A percentile compares a stretch with the other conserved stretches of the same genome.
Evolutionary conservation across 2,888 invertebrate species (phyloP).

Genomic region (Nebria salina): DNA sequence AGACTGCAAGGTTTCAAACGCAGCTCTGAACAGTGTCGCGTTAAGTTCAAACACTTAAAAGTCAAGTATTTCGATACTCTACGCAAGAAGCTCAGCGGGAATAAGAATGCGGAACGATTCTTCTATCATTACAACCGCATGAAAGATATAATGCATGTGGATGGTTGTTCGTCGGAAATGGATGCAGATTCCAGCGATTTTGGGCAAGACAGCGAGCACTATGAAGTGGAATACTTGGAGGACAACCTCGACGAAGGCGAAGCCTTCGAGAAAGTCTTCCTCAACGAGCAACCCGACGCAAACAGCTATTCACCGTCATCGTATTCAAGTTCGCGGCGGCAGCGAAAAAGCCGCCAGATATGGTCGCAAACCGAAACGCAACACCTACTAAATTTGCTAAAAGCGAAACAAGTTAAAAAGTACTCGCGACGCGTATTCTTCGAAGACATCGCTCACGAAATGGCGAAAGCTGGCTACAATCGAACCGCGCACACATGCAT

Average conservation of each 20-base stretch:
- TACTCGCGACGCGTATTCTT: slow-evolving; percentile 34
- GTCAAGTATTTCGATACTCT: slow-evolving; percentile 46
- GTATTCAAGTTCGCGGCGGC: background rate
- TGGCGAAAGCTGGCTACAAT: slow-evolving; percentile 32
- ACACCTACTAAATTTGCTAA: slow-evolving; percentile 26
- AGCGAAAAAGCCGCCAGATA: slow-evolving; percentile 28
- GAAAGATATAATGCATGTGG: slow-evolving; percentile 42
- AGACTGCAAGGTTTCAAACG: slow-evolving; percentile 46
- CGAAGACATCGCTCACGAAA: slow-evolving; percentile 41
- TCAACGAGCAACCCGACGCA: slow-evolving; percentile 20
- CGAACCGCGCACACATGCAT: slow-evolving; percentile 39
- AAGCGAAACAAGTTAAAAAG: slow-evolving; percentile 31
- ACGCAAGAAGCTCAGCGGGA: slow-evolving; percentile 33
- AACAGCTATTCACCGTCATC: background rate
- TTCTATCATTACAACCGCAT: slow-evolving; percentile 48
- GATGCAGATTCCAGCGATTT: slow-evolving; percentile 23
- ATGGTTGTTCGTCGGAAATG: slow-evolving; percentile 23
- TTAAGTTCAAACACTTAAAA: slow-evolving; percentile 49
- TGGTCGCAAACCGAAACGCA: slow-evolving; percentile 40
- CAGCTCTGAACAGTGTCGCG: slow-evolving; percentile 48
- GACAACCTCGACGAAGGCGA: slow-evolving; percentile 25
- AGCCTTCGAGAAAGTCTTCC: slow-evolving; percentile 18
- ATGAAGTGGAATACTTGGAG: slow-evolving; percentile 47
- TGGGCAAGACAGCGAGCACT: slow-evolving; percentile 37
- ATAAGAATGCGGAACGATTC: slow-evolving; percentile 42